Evolutionary conservation across 1,140 invertebrate species (phyloP), one percentile per base, ranked within the genome.

Genomic region (Papilio machaon): DNA sequence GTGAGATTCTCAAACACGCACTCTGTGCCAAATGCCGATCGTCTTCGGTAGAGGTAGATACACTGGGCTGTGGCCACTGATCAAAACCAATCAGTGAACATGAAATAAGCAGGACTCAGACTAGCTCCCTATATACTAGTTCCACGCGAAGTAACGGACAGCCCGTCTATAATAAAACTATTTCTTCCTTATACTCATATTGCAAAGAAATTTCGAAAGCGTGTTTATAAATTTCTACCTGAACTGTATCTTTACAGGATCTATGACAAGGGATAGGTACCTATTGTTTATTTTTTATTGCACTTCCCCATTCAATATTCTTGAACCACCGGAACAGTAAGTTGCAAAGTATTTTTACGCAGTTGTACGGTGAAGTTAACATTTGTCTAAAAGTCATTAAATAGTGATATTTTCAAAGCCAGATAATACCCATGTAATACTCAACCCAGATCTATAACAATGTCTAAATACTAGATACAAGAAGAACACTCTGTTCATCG

Each of bases 121-220:
- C 86, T 89, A 92, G 92, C 89, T 91, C 91, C 87, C 76, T 58
- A 43, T 54, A 11, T 2, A 91, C 92, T 92, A 90, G 88, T 86
- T 91, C 49, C 84, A 92, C 86, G 90, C 88, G 91, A 89, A 93
- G 92, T 92, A 85, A 91, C 87, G 91, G 90, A 93, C 91, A 85
- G 89, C 91, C 81, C 23, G 8, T 35, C n/a, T 10, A 1, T 17
- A 23, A 17, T 4, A 7, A 23, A 23, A 49, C 46, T 80, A 83
- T 75, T 82, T 85, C 76, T 70, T 90, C 87, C 87, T 83, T 89
- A 86, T 82, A 23, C 43, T 17, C 15, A 82, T 85, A 81, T 74
- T 79, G 78, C 82, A 67, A 19, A 81, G 85, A 91, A 92, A 90
- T 73, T 82, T 90, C 60, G 73, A 58, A 80, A 88, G 82, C 83